Percentiles rank a stretch among this genome's conserved stretches.
These are phyloP conservation scores for Apotomis capreana DNA, from an alignment of 2,888 invertebrate species.

Conservation along the genomic window DNA sequence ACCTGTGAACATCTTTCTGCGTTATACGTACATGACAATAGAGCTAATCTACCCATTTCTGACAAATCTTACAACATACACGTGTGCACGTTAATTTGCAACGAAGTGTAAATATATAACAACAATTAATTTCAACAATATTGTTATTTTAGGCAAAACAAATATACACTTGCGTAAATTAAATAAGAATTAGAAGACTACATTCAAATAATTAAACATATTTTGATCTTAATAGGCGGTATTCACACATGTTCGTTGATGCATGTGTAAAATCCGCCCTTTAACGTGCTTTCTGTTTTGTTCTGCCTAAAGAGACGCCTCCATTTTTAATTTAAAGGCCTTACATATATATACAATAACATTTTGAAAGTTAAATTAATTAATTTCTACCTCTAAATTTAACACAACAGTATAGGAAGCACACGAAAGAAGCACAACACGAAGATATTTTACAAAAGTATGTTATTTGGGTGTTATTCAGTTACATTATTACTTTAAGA, in stretches of 20 bases:
- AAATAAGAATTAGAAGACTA: too few relatives aligned
- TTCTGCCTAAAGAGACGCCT: not conserved
- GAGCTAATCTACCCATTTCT: conserved; percentile 3
- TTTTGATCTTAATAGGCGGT: too few relatives aligned
- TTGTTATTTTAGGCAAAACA: not conserved
- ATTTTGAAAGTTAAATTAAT: too few relatives aligned
- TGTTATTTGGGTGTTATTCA: conserved; percentile 14
- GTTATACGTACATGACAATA: too few relatives aligned
- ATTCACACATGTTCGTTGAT: too few relatives aligned
- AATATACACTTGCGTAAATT: not conserved
- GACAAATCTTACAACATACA: conserved; percentile 12
- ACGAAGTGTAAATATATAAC: conserved; percentile 6
- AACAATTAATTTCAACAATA: not conserved
- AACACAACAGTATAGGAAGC: conserved; percentile 67
- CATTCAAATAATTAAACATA: too few relatives aligned
- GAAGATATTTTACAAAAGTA: conserved; percentile 55
- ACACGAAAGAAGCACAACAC: conserved; percentile 76
- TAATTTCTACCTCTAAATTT: conserved; percentile 1
- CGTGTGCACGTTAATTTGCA: conserved; percentile 17
- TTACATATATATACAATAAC: not conserved
- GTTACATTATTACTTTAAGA: too few relatives aligned
- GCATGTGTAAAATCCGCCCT: too few relatives aligned
- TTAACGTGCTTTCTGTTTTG: not conserved
- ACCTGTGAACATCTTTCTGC: too few relatives aligned
- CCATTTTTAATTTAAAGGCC: not conserved